Evolutionary conservation across 2,888 invertebrate species (phyloP).

Genomic region (Chrysolina americana): DNA sequence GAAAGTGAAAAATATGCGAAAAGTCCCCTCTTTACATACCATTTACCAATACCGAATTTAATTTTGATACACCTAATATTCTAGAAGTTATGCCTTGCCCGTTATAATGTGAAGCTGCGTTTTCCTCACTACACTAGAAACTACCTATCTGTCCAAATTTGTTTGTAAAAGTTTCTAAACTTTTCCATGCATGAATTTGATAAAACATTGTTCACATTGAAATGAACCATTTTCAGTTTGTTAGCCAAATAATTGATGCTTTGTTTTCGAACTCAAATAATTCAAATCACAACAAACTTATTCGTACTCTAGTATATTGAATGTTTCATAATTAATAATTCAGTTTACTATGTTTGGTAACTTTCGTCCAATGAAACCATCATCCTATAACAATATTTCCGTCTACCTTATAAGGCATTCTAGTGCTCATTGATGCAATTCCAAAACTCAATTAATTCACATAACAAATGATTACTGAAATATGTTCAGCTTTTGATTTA

Average conservation of each 20-base stretch:
- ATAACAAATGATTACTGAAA: slow-evolving; percentile 13
- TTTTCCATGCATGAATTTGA: neutral
- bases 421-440: neutral
- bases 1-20: too few species aligned
- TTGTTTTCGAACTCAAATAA: neutral
- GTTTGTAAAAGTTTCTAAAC: too few species aligned
- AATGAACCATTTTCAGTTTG: neutral
- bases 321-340: neutral
- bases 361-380: slow-evolving; percentile 1
- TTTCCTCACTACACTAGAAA: too few species aligned
- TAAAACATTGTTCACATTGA: neutral
- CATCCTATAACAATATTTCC: slow-evolving; percentile 1
- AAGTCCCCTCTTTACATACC: too few species aligned
- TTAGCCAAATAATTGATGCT: neutral
- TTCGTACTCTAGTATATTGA: neutral
- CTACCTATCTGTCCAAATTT: too few species aligned
- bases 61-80: too few species aligned
- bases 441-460: slow-evolving; percentile 4
- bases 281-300: neutral
- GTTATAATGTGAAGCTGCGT: too few species aligned
- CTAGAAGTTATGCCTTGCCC: too few species aligned
- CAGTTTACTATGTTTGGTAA: neutral
- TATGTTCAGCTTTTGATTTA: neutral
- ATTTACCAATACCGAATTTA: too few species aligned
- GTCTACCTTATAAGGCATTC: neutral